Evolutionary conservation across 2,113 vertebrate species (phyloP).

Genomic region (Malaclemys terrapin): DNA sequence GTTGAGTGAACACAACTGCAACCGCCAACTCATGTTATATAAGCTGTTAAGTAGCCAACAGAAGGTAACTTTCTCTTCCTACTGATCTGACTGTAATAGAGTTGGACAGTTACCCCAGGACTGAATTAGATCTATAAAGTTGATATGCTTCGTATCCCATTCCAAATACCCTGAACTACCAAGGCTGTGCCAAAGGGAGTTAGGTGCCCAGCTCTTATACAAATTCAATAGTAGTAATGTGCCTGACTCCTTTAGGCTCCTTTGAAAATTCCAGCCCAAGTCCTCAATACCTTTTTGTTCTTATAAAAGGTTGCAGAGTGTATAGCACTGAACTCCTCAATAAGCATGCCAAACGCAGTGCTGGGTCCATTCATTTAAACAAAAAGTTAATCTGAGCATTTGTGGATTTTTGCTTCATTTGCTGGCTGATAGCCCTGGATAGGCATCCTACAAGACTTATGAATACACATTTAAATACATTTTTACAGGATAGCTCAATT

Average conservation of each 20-base stretch:
- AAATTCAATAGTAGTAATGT: background rate
- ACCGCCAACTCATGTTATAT: fast-evolving
- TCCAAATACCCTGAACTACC: background rate
- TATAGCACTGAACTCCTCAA: background rate
- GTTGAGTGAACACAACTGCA: background rate
- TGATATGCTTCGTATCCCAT: background rate
- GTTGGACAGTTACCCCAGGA: fast-evolving
- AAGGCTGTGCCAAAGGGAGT: background rate
- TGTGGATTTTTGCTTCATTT: background rate
- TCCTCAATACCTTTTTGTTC: background rate
- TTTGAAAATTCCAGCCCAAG: background rate
- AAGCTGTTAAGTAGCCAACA: background rate
- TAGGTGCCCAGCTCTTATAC: background rate
- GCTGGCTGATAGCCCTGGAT: background rate
- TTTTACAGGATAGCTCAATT: background rate
- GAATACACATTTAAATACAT: background rate
- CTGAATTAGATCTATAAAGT: background rate
- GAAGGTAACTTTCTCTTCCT: background rate
- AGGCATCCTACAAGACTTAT: background rate
- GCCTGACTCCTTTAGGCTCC: background rate
- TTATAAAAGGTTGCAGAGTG: background rate
- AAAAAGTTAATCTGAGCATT: background rate
- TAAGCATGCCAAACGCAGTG: background rate
- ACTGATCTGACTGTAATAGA: fast-evolving
- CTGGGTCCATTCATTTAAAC: background rate